These are phyloP conservation scores for Plebejus melissa DNA, from an alignment of 2,888 invertebrate genomes.

Conservation along the genomic window DNA sequence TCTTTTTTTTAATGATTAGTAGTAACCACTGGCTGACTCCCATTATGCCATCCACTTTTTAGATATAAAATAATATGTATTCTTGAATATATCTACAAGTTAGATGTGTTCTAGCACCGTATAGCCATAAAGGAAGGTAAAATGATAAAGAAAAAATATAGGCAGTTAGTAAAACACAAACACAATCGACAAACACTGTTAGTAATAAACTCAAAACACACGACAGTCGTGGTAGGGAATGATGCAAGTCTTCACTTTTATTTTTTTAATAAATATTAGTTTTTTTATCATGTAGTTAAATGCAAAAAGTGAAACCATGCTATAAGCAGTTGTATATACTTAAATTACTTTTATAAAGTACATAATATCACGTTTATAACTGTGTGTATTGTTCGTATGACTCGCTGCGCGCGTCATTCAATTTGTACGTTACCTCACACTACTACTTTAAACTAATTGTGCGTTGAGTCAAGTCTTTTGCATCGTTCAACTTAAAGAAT, in stretches of 20 bases:
- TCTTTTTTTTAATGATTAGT: constrained; percentile 50
- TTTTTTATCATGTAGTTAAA: constrained; percentile 25
- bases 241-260: constrained; percentile 28
- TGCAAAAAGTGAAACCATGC: constrained; percentile 35
- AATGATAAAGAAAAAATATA: constrained; percentile 46
- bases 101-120: constrained; percentile 63
- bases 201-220: constrained; percentile 34
- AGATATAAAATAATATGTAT: constrained; percentile 43
- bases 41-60: constrained; percentile 49
- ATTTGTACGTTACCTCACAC: constrained; percentile 14
- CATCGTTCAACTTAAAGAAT: background rate
- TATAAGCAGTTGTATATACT: constrained; percentile 23
- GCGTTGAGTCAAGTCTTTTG: constrained; percentile 11
- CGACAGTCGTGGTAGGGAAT: constrained; percentile 33
- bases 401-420: background rate
- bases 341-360: constrained; percentile 18
- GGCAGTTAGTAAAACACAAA: constrained; percentile 60
- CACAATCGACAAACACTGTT: constrained; percentile 37
- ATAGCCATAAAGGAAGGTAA: constrained; percentile 55
- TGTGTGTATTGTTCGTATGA: background rate
- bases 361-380: constrained; percentile 11
- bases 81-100: constrained; percentile 44
- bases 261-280: constrained; percentile 16
- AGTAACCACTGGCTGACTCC: constrained; percentile 49
- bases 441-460: constrained; percentile 11